Evolutionary conservation across 1,140 invertebrate genomes (phyloP), one percentile per base, ranked within the genome.

Genomic region (Drosophila watanabei): DNA sequence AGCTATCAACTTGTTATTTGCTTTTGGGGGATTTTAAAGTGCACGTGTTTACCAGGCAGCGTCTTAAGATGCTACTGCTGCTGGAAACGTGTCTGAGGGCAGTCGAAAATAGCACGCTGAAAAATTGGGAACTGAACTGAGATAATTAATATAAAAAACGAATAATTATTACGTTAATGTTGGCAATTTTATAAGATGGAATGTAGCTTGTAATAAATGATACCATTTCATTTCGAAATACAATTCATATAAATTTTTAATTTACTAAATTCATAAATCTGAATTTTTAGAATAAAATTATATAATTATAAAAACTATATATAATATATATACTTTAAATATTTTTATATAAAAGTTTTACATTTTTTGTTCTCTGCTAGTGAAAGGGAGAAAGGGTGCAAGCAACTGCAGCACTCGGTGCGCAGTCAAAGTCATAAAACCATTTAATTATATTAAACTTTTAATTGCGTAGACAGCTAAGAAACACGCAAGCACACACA

Each of bases 381-480:
- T 69, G 63, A 16, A 43, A 39, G 16, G 37, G 37, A 30, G 54
- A 68, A 71, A 43, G 66, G 66, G 54, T 37, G 54, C 65, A 39
- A 49, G 52, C 45, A 49, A 49, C 61, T 75, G 70, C 48, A 54
- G 59, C 57, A 79, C 83, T 79, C 64, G 66, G 70, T 78, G 84
- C 56, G 65, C 86, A 82, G 83, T 88, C 79, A 88, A 92, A 87
- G 88, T 90, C 83, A 89, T 92, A 92, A 92, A 92, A 91, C 88
- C 91, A 91, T 92, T 92, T 91, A 92, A 92, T 85, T 92, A 92
- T 87, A 92, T 92, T 92, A 92, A 92, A 92, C 91, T 92, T 92
- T 92, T 92, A 92, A 92, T 92, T 92, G 91, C 91, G 85, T 91
- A 90, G 88, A 91, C 91, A 89, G 81, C 81, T 76, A 85, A 75